Evolutionary conservation across 2,797 vertebrate genomes (phyloP), one percentile per base, ranked within the genome.

Genomic region (Sarcophilus harrisii): DNA sequence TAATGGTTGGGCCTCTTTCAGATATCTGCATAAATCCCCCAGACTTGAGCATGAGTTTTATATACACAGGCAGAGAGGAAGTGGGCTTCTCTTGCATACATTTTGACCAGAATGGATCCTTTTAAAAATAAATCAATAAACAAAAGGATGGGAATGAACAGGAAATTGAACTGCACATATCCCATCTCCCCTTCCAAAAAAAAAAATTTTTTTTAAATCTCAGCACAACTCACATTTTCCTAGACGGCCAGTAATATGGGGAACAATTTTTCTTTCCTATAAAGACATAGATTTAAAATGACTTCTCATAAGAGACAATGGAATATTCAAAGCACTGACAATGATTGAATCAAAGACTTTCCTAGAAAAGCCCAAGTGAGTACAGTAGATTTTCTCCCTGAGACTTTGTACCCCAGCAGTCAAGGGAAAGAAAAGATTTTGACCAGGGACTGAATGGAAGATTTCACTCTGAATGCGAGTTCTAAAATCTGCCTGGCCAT

Each of bases 331-430:
- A 1, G 21, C 2, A 29, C 52, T 55, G 38, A 81, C 59, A 58
- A 54, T 0, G 89, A 29, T 57, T 30, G 54, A 28, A 52, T 21
- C 9, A 94, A 90, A 89, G n/a, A 45, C 32, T 73, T 24, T 54
- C 95, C 45, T 1, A 57, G 54, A 30, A 95, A 81, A 92, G 24
- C 55, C 27, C 59, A 38, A 3, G 45, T 54, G 21, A 32, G 27
- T 30, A 0, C 0, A 14, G 54, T 27, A 0, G 3, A 29, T n/a
- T 49, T 4, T 28, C 49, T 55, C 0, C 4, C 87, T 59, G 29
- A 8, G 45, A 14, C n/a, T 11, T 0, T 0, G 45, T 24, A 27
- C 8, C 2, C 16, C 0, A 0, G 0, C 1, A 73, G 52, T 38
- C 55, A 9, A 14, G 58, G 62, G 12, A 13, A 30, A 10, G 21